These are phyloP conservation scores for Oplegnathus fasciatus DNA, from an alignment of 2,113 vertebrate species.

Conservation along the genomic window DNA sequence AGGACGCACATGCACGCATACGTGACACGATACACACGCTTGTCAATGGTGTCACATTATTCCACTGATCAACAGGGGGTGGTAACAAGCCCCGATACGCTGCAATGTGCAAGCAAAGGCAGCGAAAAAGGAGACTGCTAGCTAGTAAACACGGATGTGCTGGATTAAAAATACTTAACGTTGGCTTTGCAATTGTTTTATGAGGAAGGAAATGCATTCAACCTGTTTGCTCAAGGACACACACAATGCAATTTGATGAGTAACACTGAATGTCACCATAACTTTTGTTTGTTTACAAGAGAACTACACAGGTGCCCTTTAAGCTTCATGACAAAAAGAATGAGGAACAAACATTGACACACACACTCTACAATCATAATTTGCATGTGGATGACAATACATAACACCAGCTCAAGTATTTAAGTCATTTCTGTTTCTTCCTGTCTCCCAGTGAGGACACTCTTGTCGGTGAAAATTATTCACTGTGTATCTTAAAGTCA, in stretches of 20 bases:
- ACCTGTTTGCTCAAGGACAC: not conserved
- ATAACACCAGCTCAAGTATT: not conserved
- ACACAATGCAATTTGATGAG: not conserved
- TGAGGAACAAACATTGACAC: constrained; percentile 14
- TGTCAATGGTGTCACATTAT: not conserved
- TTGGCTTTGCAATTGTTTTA: not conserved
- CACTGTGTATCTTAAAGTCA: not conserved
- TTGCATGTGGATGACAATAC: not conserved
- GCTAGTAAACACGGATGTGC: not conserved
- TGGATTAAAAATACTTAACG: not conserved
- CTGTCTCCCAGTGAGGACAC: not conserved
- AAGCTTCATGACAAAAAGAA: constrained; percentile 32
- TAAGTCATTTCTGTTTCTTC: constrained; percentile 1
- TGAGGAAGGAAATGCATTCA: not conserved
- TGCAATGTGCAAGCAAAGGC: not conserved
- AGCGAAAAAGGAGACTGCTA: not conserved
- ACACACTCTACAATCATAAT: constrained; percentile 1
- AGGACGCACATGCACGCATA: not conserved
- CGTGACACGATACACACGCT: not conserved
- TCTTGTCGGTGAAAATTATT: not conserved
- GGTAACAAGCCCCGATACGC: too few species aligned
- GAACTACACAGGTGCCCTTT: not conserved
- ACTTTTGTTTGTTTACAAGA: not conserved
- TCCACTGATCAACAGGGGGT: not conserved
- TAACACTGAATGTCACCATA: not conserved